Conservation (phyloP, 2,888 invertebrate species). For the Tenthredo notha region DNA sequence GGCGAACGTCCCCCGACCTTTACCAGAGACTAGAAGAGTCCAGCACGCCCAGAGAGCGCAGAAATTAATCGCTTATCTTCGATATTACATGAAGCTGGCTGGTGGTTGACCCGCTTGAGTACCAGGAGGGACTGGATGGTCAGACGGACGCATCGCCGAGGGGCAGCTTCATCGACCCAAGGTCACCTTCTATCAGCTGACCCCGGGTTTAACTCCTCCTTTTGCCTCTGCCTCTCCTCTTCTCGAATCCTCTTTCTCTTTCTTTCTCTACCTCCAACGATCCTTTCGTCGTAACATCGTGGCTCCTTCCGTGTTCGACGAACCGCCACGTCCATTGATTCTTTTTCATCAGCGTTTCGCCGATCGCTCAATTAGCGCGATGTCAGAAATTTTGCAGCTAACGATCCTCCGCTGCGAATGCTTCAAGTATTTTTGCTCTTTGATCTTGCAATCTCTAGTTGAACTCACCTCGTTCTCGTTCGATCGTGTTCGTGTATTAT, state of each 20-base stretch:
- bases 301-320: conserved; percentile 39
- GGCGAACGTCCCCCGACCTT: conserved; percentile 39
- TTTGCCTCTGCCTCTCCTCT: conserved; percentile 19
- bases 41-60: conserved; percentile 24
- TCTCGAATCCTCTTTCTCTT: neutral
- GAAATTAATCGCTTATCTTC: conserved; percentile 50
- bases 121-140: neutral
- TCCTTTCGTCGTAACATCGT: conserved; percentile 29
- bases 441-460: conserved; percentile 36
- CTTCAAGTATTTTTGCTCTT: conserved; percentile 24
- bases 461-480: conserved; percentile 37
- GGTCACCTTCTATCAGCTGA: conserved; percentile 51
- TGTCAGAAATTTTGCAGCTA: conserved; percentile 37
- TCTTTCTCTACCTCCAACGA: conserved; percentile 1
- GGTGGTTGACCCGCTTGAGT: conserved; percentile 33
- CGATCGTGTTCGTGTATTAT: conserved; percentile 47
- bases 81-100: conserved; percentile 46
- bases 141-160: conserved; percentile 29
- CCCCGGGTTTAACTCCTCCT: conserved; percentile 49
- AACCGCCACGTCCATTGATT: conserved; percentile 31
- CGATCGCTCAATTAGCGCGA: conserved; percentile 50
- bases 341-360: conserved; percentile 31
- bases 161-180: conserved; percentile 48
- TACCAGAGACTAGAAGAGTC: conserved; percentile 9
- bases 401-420: conserved; percentile 36